phyloP scores from a whole-genome alignment of 1,140 invertebrate genomes.

The Ericerus pela region DNA sequence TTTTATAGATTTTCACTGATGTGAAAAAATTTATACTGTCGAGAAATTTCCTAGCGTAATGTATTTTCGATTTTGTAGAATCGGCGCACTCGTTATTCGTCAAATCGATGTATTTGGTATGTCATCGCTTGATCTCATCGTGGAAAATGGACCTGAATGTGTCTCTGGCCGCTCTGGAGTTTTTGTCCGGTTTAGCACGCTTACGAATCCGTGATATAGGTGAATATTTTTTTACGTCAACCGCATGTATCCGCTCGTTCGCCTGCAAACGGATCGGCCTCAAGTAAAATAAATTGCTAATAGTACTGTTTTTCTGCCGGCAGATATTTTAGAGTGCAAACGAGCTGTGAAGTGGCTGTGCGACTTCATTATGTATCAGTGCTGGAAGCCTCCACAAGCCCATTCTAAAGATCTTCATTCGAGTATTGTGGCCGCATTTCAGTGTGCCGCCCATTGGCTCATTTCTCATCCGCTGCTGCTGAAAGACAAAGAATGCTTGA shows the following conservation, averaged over 20 bases:
- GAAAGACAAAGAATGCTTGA: constrained; percentile 80
- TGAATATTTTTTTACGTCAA: constrained; percentile 29
- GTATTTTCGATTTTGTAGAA: no score
- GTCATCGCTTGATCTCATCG: constrained; percentile 81
- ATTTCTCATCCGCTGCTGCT: constrained; percentile 72
- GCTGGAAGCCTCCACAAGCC: constrained; percentile 80
- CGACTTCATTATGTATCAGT: constrained; percentile 93
- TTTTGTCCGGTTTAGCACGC: constrained; percentile 74
- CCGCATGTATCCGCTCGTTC: background rate
- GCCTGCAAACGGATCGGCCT: background rate
- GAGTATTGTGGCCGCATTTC: constrained; percentile 87
- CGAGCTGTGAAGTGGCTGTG: constrained; percentile 94
- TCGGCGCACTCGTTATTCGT: constrained; percentile 76
- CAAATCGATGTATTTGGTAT: constrained; percentile 79
- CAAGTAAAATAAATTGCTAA: background rate
- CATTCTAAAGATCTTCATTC: constrained; percentile 98
- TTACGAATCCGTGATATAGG: constrained; percentile 71
- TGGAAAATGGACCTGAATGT: constrained; percentile 94
- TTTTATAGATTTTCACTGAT: no score
- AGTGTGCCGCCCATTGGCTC: constrained; percentile 83
- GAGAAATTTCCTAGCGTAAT: no score
- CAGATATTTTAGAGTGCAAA: constrained; percentile 74
- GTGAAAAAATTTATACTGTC: no score
- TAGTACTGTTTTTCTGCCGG: constrained; percentile 18
- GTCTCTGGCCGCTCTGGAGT: constrained; percentile 81